Evolutionary conservation across 64 coral and sea anemone species (phyloP), one percentile per base, ranked within the genome.

Genomic region (Montipora cactus): DNA sequence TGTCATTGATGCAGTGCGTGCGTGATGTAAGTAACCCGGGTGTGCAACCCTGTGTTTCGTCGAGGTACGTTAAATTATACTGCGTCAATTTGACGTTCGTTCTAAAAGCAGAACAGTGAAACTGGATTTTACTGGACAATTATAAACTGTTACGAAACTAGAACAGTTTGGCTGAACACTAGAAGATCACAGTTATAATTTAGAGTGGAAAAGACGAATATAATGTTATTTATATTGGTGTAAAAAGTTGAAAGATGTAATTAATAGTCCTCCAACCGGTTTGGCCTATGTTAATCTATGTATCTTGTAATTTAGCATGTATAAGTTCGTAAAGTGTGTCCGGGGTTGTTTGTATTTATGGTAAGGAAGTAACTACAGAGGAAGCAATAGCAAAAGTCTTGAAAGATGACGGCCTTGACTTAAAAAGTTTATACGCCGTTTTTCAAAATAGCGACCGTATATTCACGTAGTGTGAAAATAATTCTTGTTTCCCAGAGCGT

Each of bases 221-320:
- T 86, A 62, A 68, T 47, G 48, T 86, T 86, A 86, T 86, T 86
- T 86, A 86, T 86, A 86, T 86, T 67, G 66, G 82, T 86, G 82
- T 86, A 86, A 37, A 86, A 86, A 86, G 64, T 86, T 86, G 8
- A 19, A 83, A 83, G 82, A 47, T 86, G 82, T 86, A 86, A 86
- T 86, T 86, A 86, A 49, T 18, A 46, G 47, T 47, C 10, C 5
- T 64, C 11, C 61, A 64, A 64, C 61, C 61, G 61, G 61, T 2
- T 64, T 55, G 52, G 52, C 52, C 52, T 10, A 55, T 55, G 52
- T 10, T 64, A 64, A 64, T 64, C 61, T 15, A 12, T 64, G 12
- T 64, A 64, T 64, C 9, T 64, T 64, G 4, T 64, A 64, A 12
- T 64, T 64, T 3, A 12, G 61, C 13, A 64, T 64, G 2, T 64